Base-by-base conservation (phyloP, 1,140 invertebrate species). In the Zaprionus davidi region DNA sequence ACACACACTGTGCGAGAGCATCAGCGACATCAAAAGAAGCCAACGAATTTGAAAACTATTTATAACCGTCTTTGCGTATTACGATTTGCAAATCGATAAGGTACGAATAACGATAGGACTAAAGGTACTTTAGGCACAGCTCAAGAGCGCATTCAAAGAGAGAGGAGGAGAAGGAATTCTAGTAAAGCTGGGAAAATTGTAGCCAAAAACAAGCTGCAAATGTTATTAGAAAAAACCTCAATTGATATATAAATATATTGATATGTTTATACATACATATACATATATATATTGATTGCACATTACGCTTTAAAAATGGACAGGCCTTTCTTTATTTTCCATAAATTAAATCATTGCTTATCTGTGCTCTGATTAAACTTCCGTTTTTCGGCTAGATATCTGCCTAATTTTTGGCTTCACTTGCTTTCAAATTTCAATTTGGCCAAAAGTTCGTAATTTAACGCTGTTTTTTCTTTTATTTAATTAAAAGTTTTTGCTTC, bases 1-100 rank as follows among this genome's bases (percentile, higher is more conserved):
- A 13, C 24, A 46, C 41, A 46, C 41, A 17, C 41, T 17, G 41
- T 13, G 38, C 22, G 38, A 72, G 31, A 34, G 31, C 31, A 34
- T 34, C 31, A 41, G 38, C 22, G 49, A 72, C 70, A 66, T 76
- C 69, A 76, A 76, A 72, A 72, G 51, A 15, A 73, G 46, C 73
- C 60, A 56, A 56, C 11, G 13, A 51, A 38, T 62, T 44, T 51
- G 34, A 17, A 70, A 76, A 72, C 74, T 72, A 76, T 76, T 72
- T 72, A 76, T 72, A 71, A 57, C n/a, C 57, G 49, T 67, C 62
- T 76, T 76, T 76, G 36, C 69, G 56, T 49, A 60, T 72, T 34
- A 65, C 44, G 71, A 65, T 44, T 60, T 53, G 5, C 55, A 71
- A 76, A 76, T 76, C 68, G 49, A 76, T 76, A 59, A 31, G 3